Base-by-base conservation (phyloP, 2,888 invertebrate species). In the Aspidapion aeneum region DNA sequence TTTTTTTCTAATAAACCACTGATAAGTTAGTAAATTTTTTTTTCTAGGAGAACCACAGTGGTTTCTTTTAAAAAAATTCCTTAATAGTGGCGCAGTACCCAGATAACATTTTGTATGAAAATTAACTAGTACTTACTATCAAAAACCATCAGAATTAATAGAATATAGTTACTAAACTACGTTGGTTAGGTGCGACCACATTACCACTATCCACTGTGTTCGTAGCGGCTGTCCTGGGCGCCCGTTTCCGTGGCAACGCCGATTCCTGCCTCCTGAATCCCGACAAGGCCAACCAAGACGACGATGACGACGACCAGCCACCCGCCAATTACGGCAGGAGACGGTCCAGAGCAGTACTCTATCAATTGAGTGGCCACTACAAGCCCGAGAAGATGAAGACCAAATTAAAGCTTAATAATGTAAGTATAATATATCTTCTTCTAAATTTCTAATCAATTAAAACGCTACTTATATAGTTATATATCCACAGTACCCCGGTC, bases 331-430 rank as follows among this genome's bases (percentile, higher is more conserved):
- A 95, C 84, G 94, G 94, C 73, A 84, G 96, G 71, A 86, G 97
- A 76, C 87, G 97, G 75, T 96, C 96, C 78, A 86, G 97, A 77
- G 97, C 97, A 54, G 96, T 97, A 64, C 89, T 97, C 68, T 97
- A 97, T 83, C 96, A 97, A 83, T 87, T 97, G 74, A 96, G 96
- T 73, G 97, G 97, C 69, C 96, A 96, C 82, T 97, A 96, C 83
- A 95, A 94, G 80, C 94, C 94, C 77, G 95, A 95, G 81, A 93
- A 93, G 80, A 89, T 90, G 82, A 93, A 96, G 84, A 91, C 90
- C 71, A 96, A 96, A 84, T 86, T 96, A 75, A 96, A 96, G 84
- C 85, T 96, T 74, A 96, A 95, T 82, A 96, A 94, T 85, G 96
- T 96, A 85, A 91, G 92, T 87, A 60, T 18, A 1, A 57, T 65